These are phyloP conservation scores for Melipona beecheii DNA, from an alignment of 2,888 invertebrate species.

Conservation along the genomic window DNA sequence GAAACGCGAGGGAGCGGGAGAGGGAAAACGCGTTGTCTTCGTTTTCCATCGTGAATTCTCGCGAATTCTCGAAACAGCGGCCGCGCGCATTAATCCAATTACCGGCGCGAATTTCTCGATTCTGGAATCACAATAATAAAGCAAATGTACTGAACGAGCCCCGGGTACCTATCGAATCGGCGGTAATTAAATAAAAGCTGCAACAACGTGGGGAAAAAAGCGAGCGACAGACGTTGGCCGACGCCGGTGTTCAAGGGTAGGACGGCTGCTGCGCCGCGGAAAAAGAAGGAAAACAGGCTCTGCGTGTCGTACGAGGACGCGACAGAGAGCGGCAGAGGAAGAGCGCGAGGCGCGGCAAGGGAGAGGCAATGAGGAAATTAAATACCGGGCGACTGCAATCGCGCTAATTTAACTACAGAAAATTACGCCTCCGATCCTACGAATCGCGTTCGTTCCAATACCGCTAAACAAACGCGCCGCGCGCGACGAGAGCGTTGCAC, in stretches of 20 bases:
- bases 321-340: constrained; percentile 16
- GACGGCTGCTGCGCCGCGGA: background rate
- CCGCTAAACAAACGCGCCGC: constrained; percentile 42
- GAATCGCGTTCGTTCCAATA: constrained; percentile 52
- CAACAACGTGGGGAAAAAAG: constrained; percentile 41
- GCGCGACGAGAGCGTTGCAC: background rate
- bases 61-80: background rate
- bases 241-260: background rate
- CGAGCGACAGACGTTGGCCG: background rate
- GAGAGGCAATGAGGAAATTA: constrained; percentile 52
- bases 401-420: constrained; percentile 62
- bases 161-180: constrained; percentile 39
- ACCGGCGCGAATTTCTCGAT: constrained; percentile 33
- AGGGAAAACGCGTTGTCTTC: background rate
- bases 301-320: constrained; percentile 4
- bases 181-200: constrained; percentile 56
- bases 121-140: constrained; percentile 47
- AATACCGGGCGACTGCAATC: constrained; percentile 58
- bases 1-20: background rate
- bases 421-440: constrained; percentile 56
- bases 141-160: constrained; percentile 38
- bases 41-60: constrained; percentile 21
- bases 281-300: constrained; percentile 14
- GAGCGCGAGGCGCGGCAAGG: constrained; percentile 15
- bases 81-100: constrained; percentile 42